phyloP scores from a whole-genome alignment of 1,140 invertebrate species.

The Oncopodura yosiiana region DNA sequence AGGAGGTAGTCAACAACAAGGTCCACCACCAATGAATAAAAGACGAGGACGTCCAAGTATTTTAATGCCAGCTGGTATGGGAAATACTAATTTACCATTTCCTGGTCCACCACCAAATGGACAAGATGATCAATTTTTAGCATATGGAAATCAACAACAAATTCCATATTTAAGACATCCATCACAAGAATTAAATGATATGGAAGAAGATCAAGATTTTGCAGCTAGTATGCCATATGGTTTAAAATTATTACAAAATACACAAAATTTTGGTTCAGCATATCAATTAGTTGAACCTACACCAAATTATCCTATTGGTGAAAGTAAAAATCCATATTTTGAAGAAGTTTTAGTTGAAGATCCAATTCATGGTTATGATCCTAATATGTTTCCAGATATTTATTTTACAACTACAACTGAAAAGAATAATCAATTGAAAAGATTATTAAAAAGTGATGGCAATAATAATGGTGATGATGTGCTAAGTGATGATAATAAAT shows the following conservation, averaged over 20 bases:
- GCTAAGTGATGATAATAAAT: neutral
- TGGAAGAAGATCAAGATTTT: neutral
- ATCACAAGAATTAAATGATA: no score
- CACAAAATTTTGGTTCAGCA: conserved; percentile 26
- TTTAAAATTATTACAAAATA: conserved; percentile 22
- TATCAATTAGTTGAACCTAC: conserved; percentile 16
- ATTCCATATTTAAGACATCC: no score
- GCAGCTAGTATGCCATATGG: conserved; percentile 16
- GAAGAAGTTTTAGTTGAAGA: no score
- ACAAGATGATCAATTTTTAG: neutral
- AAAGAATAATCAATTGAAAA: conserved; percentile 4
- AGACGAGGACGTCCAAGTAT: no score
- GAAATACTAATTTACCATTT: neutral
- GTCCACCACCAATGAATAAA: conserved; percentile 8
- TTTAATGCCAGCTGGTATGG: neutral
- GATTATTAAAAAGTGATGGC: neutral
- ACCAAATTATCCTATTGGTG: neutral
- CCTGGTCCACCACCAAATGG: neutral
- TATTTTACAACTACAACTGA: conserved; percentile 33
- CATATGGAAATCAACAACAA: no score
- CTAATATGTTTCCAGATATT: conserved; percentile 35
- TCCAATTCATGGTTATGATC: conserved; percentile 28
- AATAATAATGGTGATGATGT: no score
- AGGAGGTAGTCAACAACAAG: neutral
- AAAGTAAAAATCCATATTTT: neutral